These are phyloP conservation scores for Vireo altiloquus DNA, from an alignment of 2,113 vertebrate genomes.

Conservation along the genomic window DNA sequence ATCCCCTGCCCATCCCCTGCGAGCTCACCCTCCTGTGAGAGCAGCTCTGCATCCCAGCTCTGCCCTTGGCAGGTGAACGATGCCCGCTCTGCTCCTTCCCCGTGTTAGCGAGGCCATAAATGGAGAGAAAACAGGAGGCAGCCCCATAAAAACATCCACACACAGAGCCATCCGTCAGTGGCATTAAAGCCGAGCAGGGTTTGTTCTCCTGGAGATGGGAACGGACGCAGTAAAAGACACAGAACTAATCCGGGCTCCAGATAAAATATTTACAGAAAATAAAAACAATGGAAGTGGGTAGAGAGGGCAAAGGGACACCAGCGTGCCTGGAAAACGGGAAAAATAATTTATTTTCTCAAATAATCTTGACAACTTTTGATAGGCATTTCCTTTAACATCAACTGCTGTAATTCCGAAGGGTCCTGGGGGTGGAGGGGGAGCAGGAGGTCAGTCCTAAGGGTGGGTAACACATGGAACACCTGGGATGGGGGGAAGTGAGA, in stretches of 20 bases:
- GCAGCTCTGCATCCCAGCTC: background rate
- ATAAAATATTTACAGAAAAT: background rate
- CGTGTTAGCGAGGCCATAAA: background rate
- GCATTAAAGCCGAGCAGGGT: background rate
- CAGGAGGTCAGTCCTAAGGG: accelerated
- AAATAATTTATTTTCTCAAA: background rate
- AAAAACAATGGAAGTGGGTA: background rate
- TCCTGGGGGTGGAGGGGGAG: background rate
- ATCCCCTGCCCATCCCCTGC: background rate
- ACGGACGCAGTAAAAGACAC: conserved; percentile 19
- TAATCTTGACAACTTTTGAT: background rate
- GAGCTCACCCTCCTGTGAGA: background rate
- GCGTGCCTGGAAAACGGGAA: background rate
- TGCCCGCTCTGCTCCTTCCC: background rate
- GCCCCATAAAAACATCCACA: conserved; percentile 15
- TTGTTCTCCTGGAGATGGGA: conserved; percentile 7
- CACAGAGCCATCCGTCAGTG: conserved; percentile 21
- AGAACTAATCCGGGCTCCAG: background rate
- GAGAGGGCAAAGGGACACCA: background rate
- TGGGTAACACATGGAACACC: accelerated
- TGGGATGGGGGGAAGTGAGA: background rate
- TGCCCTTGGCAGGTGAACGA: background rate
- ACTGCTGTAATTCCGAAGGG: background rate
- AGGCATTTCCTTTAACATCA: background rate
- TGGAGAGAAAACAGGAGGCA: conserved; percentile 3